Percentiles rank a stretch among this genome's conserved stretches.
These are phyloP conservation scores for Stenodema calcarata DNA, from an alignment of 2,888 invertebrate genomes.

Conservation along the genomic window DNA sequence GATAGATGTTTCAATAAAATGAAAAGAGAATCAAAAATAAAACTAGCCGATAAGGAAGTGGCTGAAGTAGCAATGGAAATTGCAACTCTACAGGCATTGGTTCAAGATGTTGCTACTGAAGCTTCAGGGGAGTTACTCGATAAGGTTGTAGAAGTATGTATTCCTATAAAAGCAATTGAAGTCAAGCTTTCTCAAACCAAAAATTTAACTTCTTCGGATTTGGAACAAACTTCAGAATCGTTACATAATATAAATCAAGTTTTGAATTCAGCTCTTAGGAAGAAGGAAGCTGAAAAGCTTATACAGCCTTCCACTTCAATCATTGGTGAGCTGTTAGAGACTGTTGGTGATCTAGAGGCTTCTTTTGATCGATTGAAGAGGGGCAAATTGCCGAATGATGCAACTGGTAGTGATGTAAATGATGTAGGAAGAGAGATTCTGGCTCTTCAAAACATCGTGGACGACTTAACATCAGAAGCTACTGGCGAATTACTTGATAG, in stretches of 20 bases:
- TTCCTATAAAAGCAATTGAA: constrained; percentile 40
- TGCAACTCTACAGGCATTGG: constrained; percentile 31
- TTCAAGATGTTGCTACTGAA: constrained; percentile 37
- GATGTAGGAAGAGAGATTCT: constrained; percentile 45
- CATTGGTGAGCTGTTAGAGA: constrained; percentile 41
- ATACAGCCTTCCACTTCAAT: constrained; percentile 42
- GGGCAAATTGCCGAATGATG: background rate
- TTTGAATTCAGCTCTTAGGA: constrained; percentile 11
- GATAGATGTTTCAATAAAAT: constrained; percentile 36
- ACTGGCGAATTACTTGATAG: constrained; percentile 37
- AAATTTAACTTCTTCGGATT: background rate
- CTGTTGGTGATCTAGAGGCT: constrained; percentile 34
- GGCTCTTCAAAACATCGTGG: constrained; percentile 44
- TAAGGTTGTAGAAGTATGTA: constrained; percentile 36
- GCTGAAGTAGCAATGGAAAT: constrained; percentile 40
- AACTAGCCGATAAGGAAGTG: background rate
- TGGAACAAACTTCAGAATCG: constrained; percentile 10
- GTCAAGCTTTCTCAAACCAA: constrained; percentile 23
- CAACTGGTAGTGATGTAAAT: background rate
- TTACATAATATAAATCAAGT: constrained; percentile 38
- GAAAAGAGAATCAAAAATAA: constrained; percentile 28
- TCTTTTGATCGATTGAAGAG: constrained; percentile 42
- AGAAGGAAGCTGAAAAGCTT: constrained; percentile 42
- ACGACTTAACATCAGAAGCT: constrained; percentile 37
- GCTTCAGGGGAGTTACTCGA: constrained; percentile 39